Conservation (phyloP, 2,888 invertebrate genomes). For the Clepsis dumicolana region DNA sequence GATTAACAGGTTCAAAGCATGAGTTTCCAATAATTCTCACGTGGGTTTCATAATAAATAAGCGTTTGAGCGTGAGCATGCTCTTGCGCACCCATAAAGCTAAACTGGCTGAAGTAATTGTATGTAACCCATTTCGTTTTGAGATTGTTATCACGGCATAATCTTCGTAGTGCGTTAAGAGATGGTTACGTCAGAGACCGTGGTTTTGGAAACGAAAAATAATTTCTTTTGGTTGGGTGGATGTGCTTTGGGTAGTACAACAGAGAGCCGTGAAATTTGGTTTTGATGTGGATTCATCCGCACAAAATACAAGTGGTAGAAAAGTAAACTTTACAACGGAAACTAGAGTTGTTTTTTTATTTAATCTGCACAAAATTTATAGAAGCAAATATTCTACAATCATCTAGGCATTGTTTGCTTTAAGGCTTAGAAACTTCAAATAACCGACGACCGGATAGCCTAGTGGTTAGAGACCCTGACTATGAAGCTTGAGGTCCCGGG, state of each 20-base stretch:
- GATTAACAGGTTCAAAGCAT: slow-evolving; percentile 22
- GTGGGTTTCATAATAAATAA: slow-evolving; percentile 53
- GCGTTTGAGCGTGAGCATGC: slow-evolving; percentile 50
- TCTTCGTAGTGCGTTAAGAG: slow-evolving; percentile 53
- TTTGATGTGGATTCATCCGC: neutral
- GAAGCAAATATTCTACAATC: too few relatives aligned
- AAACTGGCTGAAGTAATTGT: slow-evolving; percentile 57
- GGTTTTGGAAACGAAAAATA: slow-evolving; percentile 26
- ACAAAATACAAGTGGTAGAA: neutral
- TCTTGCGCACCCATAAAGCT: slow-evolving; percentile 61
- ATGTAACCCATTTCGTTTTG: slow-evolving; percentile 49
- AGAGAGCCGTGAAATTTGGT: neutral
- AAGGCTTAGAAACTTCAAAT: too few relatives aligned
- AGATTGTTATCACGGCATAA: slow-evolving; percentile 66
- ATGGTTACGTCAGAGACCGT: slow-evolving; percentile 32
- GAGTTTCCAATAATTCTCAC: slow-evolving; percentile 26
- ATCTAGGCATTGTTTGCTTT: too few relatives aligned
- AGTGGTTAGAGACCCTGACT: too few relatives aligned
- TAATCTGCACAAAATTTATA: too few relatives aligned
- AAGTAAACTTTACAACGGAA: neutral
- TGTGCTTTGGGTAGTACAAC: neutral
- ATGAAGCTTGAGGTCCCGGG: too few relatives aligned
- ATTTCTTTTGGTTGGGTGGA: slow-evolving; percentile 9
- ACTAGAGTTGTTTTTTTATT: too few relatives aligned
- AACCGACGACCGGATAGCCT: too few relatives aligned